Evolutionary conservation across 2,888 invertebrate species (phyloP), one percentile per base, ranked within the genome.

Genomic region (Tetrapedia diversipes): DNA sequence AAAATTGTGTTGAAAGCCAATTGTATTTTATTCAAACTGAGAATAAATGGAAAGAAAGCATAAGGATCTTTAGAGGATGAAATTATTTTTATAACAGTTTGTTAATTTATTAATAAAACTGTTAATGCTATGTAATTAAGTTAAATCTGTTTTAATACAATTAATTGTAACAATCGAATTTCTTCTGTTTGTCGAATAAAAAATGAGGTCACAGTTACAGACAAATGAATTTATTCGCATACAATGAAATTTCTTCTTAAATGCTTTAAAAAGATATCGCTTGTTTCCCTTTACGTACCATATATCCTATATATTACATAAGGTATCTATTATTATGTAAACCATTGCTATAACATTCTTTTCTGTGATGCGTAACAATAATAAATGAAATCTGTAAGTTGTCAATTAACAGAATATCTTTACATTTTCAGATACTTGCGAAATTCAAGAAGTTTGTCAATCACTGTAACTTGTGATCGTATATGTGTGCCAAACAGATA

Each of bases 171-270:
- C 45, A 54, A 65, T 63, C 59, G 39, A 64, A 37, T 39, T 37
- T 68, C 59, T 59, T 49, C 22, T 77, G 53, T 65, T 32, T 37
- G 24, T 37, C 19, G 49, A 70, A 24, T 65, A 39, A 54, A 63
- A 74, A 85, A 84, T 64, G 75, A 81, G 82, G 82, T 83, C 82
- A 76, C 81, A 78, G 80, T 82, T 86, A 82, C 73, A 73, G 71
- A 77, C 78, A 70, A 83, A 84, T 82, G 81, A 79, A 76, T 72
- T 78, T 61, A 82, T 86, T 87, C 82, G 61, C 81, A 78, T 83
- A 77, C 83, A 79, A 85, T 81, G 47, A 73, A 70, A 65, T 49
- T 49, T 64, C 49, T 56, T 54, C 49, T 56, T 54, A 65, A 66
- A 67, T 32, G n/a, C 49, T 49, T 45, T 37, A n/a, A 53, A 65